Evolutionary conservation across 1,140 invertebrate species (phyloP), one percentile per base, ranked within the genome.

Genomic region (Cydia pomonella): DNA sequence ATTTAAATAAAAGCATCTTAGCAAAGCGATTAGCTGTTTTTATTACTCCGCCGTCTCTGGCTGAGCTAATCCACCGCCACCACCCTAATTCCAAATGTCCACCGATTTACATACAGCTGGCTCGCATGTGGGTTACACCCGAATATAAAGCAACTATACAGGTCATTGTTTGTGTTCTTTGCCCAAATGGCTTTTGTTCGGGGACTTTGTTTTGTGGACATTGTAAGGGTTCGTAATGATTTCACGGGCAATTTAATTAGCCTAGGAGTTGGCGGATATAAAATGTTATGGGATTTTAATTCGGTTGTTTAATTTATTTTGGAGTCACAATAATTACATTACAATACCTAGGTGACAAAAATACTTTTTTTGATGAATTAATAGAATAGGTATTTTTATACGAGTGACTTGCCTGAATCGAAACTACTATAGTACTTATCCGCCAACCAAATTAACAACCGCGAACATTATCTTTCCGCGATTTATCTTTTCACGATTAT

Each of bases 131-230:
- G 64, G 64, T 33, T 33, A 69, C 27, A 41, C 27, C 25, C 33
- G 64, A 69, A 69, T 69, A 69, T 69, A 69, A 69, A 41, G 64
- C 64, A 69, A 66, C 63, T 66, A 66, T 66, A 1, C 23, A 63
- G 12, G 23, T 27, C 63, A 33, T 66, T 66, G 63, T 66, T 66
- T 66, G 63, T 66, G 4, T 66, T 66, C 27, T 66, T 29, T n/a
- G 29, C 29, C 64, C 64, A 69, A 69, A 59, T 59, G 53, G 53
- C 53, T 59, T 59, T 59, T 59, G 53, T 59, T 21, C 53, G 18
- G 53, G 47, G 47, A 50, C 47, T 59, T 59, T 59, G 53, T 59
- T 59, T 59, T 59, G 53, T 23, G 16, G 50, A 18, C n/a, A 9
- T 18, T 53, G 21, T 53, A 59, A 59, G 53, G 50, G 50, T 12